Base-by-base conservation (phyloP, 2,113 vertebrate species). In the Chionodraco myersi region DNA sequence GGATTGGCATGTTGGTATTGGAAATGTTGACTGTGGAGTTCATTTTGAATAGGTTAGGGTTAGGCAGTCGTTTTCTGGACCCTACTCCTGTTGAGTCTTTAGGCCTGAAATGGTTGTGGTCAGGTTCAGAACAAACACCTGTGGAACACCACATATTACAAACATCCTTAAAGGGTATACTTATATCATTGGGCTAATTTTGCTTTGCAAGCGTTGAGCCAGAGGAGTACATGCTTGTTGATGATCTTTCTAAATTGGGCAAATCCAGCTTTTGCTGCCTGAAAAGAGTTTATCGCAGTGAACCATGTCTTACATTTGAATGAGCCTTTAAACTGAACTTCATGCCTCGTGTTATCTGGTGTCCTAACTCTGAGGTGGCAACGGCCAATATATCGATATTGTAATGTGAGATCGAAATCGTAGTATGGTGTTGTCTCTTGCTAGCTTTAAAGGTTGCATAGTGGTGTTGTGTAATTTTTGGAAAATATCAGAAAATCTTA, bases 261-360 rank as follows among this genome's bases (percentile, higher is more conserved):
- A 58, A 12, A 41, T 41, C 36, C 36, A 41, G 36, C 36, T 41
- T 41, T 41, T 54, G 4, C 58, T 15, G 1, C 49, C 14, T 54
- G 5, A 53, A 34, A 52, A 34, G 4, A 66, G 72, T 59, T 58
- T 53, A 26, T 54, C 36, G 13, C 26, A 14, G 3, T 30, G 52
- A 0, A 0, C 44, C n/a, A 62, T 57, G 48, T 47, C 36, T 41
- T 68, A 36, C 11, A 41, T 44, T 61, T 60, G 47, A 41, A 41
- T 45, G 58, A 58, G 16, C 59, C 71, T 30, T 75, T 6, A 56
- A 45, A 44, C 48, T 61, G n/a, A 41, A 41, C 36, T 41, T 41
- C 36, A 7, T 1, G 36, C 36, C 36, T 41, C 36, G 7, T 41
- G 36, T 41, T 41, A 41, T 41, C 36, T 41, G 36, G 7, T 41